These are phyloP conservation scores for Hydroisotoma schaefferi DNA, from an alignment of 2,888 invertebrate species.

Conservation along the genomic window DNA sequence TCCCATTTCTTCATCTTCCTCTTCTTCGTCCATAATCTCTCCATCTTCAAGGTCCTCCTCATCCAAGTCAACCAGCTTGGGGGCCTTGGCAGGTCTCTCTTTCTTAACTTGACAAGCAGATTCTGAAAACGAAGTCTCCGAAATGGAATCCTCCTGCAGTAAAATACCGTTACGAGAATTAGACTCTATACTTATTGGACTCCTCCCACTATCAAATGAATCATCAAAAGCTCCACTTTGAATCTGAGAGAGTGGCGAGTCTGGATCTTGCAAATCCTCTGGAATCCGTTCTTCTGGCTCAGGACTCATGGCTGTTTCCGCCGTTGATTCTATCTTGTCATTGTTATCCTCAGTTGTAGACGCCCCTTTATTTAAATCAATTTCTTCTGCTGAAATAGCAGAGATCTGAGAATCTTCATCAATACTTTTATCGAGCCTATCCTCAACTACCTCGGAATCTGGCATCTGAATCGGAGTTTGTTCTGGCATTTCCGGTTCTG, in stretches of 20 bases:
- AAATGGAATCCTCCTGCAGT: not conserved
- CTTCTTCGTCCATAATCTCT: constrained; percentile 72
- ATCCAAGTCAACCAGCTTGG: constrained; percentile 16
- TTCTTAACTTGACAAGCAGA: not conserved
- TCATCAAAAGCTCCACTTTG: not conserved
- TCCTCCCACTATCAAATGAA: not conserved
- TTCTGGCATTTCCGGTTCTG: not conserved
- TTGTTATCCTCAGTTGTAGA: not conserved
- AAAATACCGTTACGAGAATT: not conserved
- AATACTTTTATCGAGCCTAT: not conserved
- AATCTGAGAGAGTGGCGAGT: not conserved
- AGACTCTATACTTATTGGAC: not conserved
- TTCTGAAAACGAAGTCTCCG: not conserved
- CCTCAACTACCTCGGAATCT: not conserved
- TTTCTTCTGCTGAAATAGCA: not conserved
- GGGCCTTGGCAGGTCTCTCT: not conserved
- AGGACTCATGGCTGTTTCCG: not conserved
- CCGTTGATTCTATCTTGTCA: not conserved
- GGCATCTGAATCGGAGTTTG: not conserved
- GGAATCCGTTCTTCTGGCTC: not conserved
- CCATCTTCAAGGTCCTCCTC: constrained; percentile 69
- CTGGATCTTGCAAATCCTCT: not conserved
- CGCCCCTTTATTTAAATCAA: not conserved
- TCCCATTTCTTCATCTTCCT: constrained; percentile 56
- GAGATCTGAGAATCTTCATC: not conserved